A percentile compares a stretch with the other conserved stretches of the same genome.
phyloP scores from a whole-genome alignment of 2,888 invertebrate species.

The Lepidocyrtoides sp. region DNA sequence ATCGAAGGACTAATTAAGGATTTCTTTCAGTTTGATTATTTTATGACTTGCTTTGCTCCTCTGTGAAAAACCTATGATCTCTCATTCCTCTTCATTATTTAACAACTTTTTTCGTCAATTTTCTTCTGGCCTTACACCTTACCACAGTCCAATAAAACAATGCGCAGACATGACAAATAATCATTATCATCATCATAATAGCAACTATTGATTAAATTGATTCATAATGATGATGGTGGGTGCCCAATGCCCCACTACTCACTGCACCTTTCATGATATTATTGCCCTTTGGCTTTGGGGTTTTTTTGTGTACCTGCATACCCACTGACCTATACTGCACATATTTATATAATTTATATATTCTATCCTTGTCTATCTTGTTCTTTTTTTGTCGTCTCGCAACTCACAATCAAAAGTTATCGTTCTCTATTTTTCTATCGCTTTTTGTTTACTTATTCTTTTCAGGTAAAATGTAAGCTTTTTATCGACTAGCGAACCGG shows the following conservation, averaged over 20 bases:
- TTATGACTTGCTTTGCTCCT: constrained; percentile 22
- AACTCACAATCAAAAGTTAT: background rate
- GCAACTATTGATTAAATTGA: background rate
- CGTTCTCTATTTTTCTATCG: background rate
- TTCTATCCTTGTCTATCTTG: too few species aligned
- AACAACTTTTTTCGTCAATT: background rate
- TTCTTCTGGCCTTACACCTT: background rate
- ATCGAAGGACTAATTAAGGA: constrained; percentile 21
- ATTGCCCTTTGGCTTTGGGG: constrained; percentile 33
- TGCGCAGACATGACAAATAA: background rate
- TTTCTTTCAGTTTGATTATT: background rate
- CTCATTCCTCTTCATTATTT: too few species aligned
- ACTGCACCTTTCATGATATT: constrained; percentile 7
- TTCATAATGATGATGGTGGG: background rate
- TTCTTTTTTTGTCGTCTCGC: background rate
- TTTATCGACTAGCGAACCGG: background rate
- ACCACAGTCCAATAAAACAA: background rate
- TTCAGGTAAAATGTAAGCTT: background rate
- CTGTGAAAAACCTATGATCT: background rate
- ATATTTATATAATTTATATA: too few species aligned
- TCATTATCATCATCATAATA: background rate
- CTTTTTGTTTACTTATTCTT: background rate
- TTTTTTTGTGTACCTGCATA: background rate
- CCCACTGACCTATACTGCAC: background rate
- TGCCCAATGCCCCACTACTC: constrained; percentile 15